Evolutionary conservation across 2,888 invertebrate species (phyloP).

Genomic region (Augochlorella aurata): DNA sequence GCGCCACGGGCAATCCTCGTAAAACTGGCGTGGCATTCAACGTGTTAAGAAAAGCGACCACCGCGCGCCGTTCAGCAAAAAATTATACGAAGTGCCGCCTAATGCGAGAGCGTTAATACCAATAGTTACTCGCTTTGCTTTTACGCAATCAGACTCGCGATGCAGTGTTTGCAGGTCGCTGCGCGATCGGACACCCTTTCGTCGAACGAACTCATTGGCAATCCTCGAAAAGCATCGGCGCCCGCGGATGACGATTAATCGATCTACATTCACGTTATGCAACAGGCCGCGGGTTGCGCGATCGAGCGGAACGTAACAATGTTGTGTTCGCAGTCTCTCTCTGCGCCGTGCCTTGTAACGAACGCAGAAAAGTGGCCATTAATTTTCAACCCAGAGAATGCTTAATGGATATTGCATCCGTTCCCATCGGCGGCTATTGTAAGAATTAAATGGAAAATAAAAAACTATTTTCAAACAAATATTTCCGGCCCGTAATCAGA

Average conservation of each 20-base stretch:
- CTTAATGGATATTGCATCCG: not conserved
- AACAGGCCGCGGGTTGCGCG: slow-evolving; percentile 33
- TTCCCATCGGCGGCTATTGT: not conserved
- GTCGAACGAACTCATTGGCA: slow-evolving; percentile 26
- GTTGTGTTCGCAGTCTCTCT: slow-evolving; percentile 3
- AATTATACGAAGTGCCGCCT: not conserved
- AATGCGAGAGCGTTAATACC: not conserved
- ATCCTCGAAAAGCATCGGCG: slow-evolving; percentile 22
- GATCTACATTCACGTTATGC: slow-evolving; percentile 39
- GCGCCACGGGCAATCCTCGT: too few species aligned
- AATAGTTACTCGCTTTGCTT: not conserved
- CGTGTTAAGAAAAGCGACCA: too few species aligned
- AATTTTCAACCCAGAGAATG: slow-evolving; percentile 16
- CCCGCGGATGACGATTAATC: slow-evolving; percentile 32
- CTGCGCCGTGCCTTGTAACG: slow-evolving; percentile 5
- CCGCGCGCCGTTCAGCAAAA: not conserved
- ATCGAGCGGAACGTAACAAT: slow-evolving; percentile 37
- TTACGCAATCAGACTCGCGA: not conserved
- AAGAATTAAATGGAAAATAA: not conserved
- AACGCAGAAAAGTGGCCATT: slow-evolving; percentile 27
- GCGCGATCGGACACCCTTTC: not conserved
- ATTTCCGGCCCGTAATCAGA: not conserved
- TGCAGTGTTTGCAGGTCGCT: not conserved
- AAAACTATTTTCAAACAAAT: not conserved
- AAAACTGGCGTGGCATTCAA: too few species aligned